Base-by-base conservation (phyloP, 2,797 vertebrate species). In the Geotrypetes seraphini region DNA sequence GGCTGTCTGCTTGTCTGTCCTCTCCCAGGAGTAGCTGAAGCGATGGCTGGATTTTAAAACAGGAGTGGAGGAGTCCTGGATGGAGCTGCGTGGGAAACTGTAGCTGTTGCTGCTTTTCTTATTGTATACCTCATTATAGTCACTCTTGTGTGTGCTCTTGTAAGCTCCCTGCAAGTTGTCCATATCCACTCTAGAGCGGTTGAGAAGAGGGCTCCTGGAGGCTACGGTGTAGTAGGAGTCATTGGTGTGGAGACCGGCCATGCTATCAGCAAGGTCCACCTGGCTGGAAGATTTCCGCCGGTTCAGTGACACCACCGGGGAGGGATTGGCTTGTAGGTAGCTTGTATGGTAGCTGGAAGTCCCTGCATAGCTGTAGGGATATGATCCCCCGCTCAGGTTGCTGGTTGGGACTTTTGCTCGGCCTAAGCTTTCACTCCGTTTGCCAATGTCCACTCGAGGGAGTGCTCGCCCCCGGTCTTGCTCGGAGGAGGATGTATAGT, bases 271-370 rank as follows among this genome's bases (percentile, higher is more conserved):
- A 75, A 99, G 60, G 72, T 99, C 94, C 2, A 81, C 92, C 56
- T 99, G 95, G 68, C 91, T 96, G 46, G 80, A 73, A 3, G 91
- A 95, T 59, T 87, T 96, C 33, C 81, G 87, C 19, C 87, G 84
- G 59, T 43, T 84, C 35, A 96, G 79, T 1, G 58, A 47, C 4
- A 44, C 13, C 5, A 42, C 43, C 3, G 69, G 41, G 40, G 57
- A 17, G 21, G 83, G 37, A 4, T 59, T 57, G 15, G 52, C 27
- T 16, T 54, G 68, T 73, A 89, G 73, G 75, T 93, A 91, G 78
- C 81, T 78, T 22, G 74, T 26, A 39, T 72, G 63, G 74, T 57
- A 25, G 69, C 56, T 3, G 67, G 84, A 50, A 62, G 67, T 0
- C 10, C 31, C 54, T 0, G 40, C 46, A 11, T 78, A 69, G 6